Evolutionary conservation across 2,113 vertebrate species (phyloP), one percentile per base, ranked within the genome.

Genomic region (Hippocampus abdominalis): DNA sequence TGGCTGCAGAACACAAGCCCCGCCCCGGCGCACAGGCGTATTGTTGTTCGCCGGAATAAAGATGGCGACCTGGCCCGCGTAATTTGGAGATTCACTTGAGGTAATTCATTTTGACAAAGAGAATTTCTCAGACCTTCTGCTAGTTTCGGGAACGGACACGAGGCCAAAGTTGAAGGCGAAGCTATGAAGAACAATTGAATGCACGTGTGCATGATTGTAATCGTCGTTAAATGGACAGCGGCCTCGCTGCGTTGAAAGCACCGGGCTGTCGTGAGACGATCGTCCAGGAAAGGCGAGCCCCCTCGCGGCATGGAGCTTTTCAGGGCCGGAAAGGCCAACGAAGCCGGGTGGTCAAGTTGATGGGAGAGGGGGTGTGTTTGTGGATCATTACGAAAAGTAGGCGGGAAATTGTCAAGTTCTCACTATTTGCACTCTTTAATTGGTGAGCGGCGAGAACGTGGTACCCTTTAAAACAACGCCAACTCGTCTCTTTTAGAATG

Each of bases 311-410:
- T 21, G 10, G 15, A 61, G 7, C 9, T 32, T 32, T n/a, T 2
- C 12, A 63, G 18, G 8, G 32, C 20, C 61, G 62, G 49, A 76
- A 44, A 62, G 59, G 66, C 57, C 70, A 36, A 72, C 27, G 72
- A 64, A 66, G 80, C 61, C 69, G 40, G 68, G 69, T 75, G 56
- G 74, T 78, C 75, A 54, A 67, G 81, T 80, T 77, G 77, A 82
- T 85, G 73, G 44, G 67, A 86, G n/a, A 91, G 86, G 90, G 92
- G 90, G 91, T 91, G 92, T 93, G 91, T 91, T 90, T 91, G 84
- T 91, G 86, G 83, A 61, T 90, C 72, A 86, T 80, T 89, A 86
- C 66, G 75, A 89, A 60, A 91, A 90, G 90, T 82, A 92, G 92
- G 92, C 91, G 92, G 92, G 92, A 93, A 86, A 79, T 72, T 68